Conservation (phyloP, 1,140 invertebrate genomes). For the Ips typographus region DNA sequence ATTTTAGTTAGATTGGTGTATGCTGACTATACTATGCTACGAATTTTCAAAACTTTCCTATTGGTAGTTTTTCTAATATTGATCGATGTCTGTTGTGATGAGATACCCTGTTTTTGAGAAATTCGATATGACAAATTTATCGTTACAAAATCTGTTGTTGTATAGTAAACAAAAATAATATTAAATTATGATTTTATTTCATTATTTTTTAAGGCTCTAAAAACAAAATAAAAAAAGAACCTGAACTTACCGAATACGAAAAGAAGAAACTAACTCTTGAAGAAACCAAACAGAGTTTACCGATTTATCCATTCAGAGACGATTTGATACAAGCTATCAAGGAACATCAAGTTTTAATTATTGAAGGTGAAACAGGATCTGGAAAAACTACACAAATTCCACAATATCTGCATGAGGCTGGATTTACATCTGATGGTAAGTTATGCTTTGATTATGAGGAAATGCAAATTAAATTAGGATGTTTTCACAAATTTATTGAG, state of each 20-base stretch:
- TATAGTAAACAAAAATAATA: too few species aligned
- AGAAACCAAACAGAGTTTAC: conserved; percentile 91
- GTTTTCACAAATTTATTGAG: too few species aligned
- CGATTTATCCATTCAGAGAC: conserved; percentile 91
- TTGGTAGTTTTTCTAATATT: too few species aligned
- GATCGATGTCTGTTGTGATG: too few species aligned
- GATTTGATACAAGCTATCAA: conserved; percentile 85
- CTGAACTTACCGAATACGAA: conserved; percentile 67
- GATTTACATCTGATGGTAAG: conserved; percentile 80
- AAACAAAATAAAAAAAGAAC: conserved; percentile 48
- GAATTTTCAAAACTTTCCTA: too few species aligned
- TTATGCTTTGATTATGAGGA: too few species aligned
- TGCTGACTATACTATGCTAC: too few species aligned
- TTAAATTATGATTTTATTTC: too few species aligned
- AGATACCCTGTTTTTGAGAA: background rate
- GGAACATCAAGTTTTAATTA: conserved; percentile 87
- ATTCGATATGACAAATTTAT: background rate
- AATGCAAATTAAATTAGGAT: too few species aligned
- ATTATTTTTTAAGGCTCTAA: conserved; percentile 38
- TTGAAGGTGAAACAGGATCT: conserved; percentile 97
- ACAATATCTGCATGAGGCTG: conserved; percentile 93
- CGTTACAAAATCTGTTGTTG: conserved; percentile 1
- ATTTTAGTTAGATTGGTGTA: too few species aligned
- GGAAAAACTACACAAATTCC: conserved; percentile 99
- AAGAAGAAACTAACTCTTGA: conserved; percentile 82